phyloP scores from a whole-genome alignment of 2,113 vertebrate genomes.

The Pelobates fuscus region DNA sequence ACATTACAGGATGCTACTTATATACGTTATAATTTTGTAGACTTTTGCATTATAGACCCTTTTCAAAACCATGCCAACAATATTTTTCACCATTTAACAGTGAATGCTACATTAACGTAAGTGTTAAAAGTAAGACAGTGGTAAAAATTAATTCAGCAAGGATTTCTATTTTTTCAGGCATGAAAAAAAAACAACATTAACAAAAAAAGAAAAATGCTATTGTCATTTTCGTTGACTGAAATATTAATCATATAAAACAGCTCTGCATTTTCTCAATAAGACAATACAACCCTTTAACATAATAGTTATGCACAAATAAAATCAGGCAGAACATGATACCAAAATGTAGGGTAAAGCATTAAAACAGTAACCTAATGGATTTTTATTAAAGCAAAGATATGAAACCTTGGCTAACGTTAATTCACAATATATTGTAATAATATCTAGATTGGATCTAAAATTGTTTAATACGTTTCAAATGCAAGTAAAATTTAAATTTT shows the following conservation, averaged over 20 bases:
- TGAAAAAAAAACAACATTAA: constrained; percentile 29
- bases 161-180: constrained; percentile 11
- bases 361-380: no score
- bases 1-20: no score
- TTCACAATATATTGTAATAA: no score
- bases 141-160: background rate
- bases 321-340: background rate
- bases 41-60: no score
- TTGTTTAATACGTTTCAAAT: no score
- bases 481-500: no score
- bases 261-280: background rate
- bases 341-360: background rate
- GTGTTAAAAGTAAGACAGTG: background rate
- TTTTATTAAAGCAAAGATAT: no score
- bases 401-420: no score
- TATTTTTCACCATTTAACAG: constrained; percentile 13
- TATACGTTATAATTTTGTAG: constrained; percentile 44
- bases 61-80: background rate
- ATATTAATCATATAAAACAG: constrained; percentile 22
- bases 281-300: background rate
- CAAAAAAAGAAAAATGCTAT: constrained; percentile 29
- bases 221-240: constrained; percentile 19
- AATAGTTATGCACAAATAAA: background rate
- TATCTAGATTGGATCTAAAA: no score
- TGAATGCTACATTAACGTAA: constrained; percentile 7